Evolutionary conservation across 2,113 vertebrate genomes (phyloP).

Genomic region (Heteronetta atricapilla): DNA sequence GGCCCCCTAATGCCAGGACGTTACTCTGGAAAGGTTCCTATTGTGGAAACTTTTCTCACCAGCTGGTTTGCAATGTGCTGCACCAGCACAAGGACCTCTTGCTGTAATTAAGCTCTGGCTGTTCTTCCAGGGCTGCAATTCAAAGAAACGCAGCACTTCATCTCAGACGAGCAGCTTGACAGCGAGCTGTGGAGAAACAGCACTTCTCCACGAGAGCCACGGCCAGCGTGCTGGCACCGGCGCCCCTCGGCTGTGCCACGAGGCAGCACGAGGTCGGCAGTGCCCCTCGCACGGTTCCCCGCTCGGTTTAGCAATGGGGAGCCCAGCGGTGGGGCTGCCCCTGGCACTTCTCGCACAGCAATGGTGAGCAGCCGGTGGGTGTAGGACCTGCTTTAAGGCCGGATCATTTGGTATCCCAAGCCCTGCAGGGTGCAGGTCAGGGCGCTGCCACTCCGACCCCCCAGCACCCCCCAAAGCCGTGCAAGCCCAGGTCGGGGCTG

Average conservation of each 20-base stretch:
- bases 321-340: neutral
- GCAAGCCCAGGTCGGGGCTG: neutral
- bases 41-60: neutral
- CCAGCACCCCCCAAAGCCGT: too few relatives aligned
- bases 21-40: neutral
- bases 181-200: neutral
- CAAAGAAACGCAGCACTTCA: neutral
- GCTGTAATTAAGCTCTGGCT: neutral
- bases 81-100: neutral
- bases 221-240: rapidly evolving
- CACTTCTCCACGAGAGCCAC: rapidly evolving
- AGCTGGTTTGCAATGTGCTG: neutral
- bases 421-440: too few relatives aligned
- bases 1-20: neutral
- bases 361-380: too few relatives aligned
- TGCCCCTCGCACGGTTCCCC: neutral
- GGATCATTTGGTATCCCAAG: too few relatives aligned
- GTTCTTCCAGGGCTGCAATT: neutral
- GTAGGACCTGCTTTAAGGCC: too few relatives aligned
- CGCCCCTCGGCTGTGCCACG: too few relatives aligned
- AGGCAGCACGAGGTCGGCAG: too few relatives aligned
- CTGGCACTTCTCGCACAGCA: too few relatives aligned
- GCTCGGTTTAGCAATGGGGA: neutral
- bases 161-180: neutral
- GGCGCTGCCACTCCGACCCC: too few relatives aligned